Conservation (phyloP, 2,113 vertebrate genomes). For the Poecile atricapillus region DNA sequence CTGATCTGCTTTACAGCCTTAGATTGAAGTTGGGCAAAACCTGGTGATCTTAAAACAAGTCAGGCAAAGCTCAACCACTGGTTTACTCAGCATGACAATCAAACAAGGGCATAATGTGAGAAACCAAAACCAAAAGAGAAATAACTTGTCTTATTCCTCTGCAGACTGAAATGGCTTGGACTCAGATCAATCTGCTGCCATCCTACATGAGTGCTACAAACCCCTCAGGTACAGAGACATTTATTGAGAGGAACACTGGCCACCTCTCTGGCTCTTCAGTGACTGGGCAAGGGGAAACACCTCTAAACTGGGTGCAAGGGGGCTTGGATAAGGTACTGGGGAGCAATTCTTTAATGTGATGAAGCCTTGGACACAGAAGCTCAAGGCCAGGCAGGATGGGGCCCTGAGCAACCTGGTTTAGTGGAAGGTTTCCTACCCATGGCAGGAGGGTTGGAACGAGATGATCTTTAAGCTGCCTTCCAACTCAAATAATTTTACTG, state of each 20-base stretch:
- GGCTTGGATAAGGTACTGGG: neutral
- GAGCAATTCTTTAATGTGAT: neutral
- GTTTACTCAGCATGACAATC: neutral
- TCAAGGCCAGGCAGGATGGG: neutral
- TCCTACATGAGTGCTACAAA: neutral
- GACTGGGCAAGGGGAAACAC: neutral
- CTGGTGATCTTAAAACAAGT: neutral
- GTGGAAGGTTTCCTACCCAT: neutral
- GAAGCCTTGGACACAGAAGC: neutral
- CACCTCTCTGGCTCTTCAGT: neutral
- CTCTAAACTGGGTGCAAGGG: neutral
- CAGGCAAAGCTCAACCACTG: neutral
- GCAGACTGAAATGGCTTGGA: neutral
- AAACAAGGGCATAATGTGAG: neutral
- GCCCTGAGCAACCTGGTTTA: neutral
- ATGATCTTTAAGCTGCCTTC: neutral
- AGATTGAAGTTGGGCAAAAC: neutral
- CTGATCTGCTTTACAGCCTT: neutral
- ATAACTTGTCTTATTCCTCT: neutral
- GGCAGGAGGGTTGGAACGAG: accelerated
- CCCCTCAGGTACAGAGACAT: neutral
- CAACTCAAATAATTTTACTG: neutral
- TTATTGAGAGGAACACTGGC: neutral
- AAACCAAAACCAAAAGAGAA: neutral
- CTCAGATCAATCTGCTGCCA: neutral